Evolutionary conservation across 2,797 vertebrate species (phyloP), one percentile per base, ranked within the genome.

Genomic region (Cuculus canorus): DNA sequence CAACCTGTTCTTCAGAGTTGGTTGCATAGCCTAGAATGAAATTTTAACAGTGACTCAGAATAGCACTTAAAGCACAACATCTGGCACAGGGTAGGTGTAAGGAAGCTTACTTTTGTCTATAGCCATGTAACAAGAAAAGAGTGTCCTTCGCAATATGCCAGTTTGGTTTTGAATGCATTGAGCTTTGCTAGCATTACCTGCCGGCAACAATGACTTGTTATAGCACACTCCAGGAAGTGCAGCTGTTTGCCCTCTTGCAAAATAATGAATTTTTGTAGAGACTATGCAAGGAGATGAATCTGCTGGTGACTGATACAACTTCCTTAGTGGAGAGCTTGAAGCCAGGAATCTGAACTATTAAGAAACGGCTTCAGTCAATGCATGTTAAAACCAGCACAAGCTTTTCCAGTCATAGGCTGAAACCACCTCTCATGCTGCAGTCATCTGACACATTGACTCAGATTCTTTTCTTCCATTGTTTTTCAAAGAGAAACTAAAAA

Each of bases 1-100:
- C 48, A 94, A 93, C 91, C 76, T 87, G 89, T 85, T 95, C 86
- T 80, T 82, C 89, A 45, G 60, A 85, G 53, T 66, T 68, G 56
- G 56, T 86, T 80, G 45, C 5, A 2, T 85, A 66, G 64, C 52
- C 68, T 80, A 43, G 60, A 41, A 65, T 50, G n/a, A 69, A 71
- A 47, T 73, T 85, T 35, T 82, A n/a, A 54, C 22, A 66, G 50
- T 59, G 72, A 48, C 25, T 76, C 21, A 82, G 54, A 90, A 32
- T 5, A 81, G 37, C 81, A 78, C 30, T 84, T 84, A 45, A 78
- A 89, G 43, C 23, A 70, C 50, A 52, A n/a, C 28, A 50, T 27
- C 33, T 69, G 39, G 39, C 17, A 33, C 7, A 66, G n/a, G 39
- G 12, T 10, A 63, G 45, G 69, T 91, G 13, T 66, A 24, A 66